A percentile compares a stretch with the other conserved stretches of the same genome.
Evolutionary conservation across 2,797 vertebrate species (phyloP).

Genomic region (Cynodonichthys magdalenae): DNA sequence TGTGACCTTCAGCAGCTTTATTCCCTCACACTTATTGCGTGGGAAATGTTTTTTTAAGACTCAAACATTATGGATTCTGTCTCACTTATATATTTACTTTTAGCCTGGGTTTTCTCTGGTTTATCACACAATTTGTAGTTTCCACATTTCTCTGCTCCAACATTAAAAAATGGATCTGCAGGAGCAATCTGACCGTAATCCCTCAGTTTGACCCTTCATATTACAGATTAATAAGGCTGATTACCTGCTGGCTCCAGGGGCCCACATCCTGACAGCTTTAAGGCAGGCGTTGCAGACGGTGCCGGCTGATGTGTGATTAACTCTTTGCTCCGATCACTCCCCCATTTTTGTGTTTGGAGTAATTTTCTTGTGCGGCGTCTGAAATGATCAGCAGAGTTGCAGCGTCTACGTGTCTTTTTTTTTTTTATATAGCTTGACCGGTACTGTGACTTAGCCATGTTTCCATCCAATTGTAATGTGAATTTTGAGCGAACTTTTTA

Average conservation of each 20-base stretch:
- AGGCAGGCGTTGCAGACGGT: too few species aligned
- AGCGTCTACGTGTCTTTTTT: too few species aligned
- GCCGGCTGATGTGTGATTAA: conserved; percentile 53
- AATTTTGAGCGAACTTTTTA: too few species aligned
- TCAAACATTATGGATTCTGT: conserved; percentile 53
- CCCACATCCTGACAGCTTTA: too few species aligned
- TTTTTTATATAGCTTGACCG: too few species aligned
- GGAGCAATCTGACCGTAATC: not conserved
- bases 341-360: conserved; percentile 69
- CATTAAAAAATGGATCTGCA: conserved; percentile 50
- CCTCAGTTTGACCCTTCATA: too few species aligned
- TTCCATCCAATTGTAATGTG: too few species aligned
- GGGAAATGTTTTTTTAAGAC: conserved; percentile 25
- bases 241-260: too few species aligned
- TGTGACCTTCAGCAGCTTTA: conserved; percentile 46
- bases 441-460: too few species aligned
- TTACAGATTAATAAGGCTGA: too few species aligned
- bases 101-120: conserved; percentile 16
- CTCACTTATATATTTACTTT: conserved; percentile 22
- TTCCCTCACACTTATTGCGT: conserved; percentile 20
- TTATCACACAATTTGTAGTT: conserved; percentile 36
- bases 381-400: conserved; percentile 52
- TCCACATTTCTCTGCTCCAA: conserved; percentile 56
- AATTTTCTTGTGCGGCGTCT: conserved; percentile 58
- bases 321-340: conserved; percentile 58